Base-by-base conservation (phyloP, 1,140 invertebrate genomes). In the Bombus polaris region DNA sequence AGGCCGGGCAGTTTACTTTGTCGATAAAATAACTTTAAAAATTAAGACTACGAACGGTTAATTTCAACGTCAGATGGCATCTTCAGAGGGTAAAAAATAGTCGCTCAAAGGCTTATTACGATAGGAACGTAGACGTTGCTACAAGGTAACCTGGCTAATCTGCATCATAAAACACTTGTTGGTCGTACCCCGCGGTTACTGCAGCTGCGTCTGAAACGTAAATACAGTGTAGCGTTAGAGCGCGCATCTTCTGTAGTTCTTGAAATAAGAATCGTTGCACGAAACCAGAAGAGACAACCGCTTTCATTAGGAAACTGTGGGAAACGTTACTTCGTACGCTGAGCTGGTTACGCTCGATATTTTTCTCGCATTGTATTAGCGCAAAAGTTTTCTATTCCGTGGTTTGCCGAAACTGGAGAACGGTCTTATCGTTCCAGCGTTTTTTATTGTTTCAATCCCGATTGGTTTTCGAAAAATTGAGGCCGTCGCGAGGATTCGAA, bases 21-120 rank as follows among this genome's bases (percentile, higher is more conserved):
- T 72, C 83, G 85, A 88, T 91, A 86, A 86, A 91, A 91, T 91
- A 91, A 91, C 74, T 88, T 89, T 86, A 77, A 77, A 77, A 62
- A 65, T 62, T 59, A 77, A 65, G 57, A 57, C 13, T 62, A 42
- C 35, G 59, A 3, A 53, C 32, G 35, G 65, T 78, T 83, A 83
- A 83, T 83, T 83, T 44, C 65, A 32, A 39, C 44, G 47, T 66
- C 42, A 53, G 62, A 22, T 28, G 37, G 44, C 65, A 25, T 35
- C 42, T 53, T 71, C 12, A 37, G 22, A 10, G 25, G 8, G 47
- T 13, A 39, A 70, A 85, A 75, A 68, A 72, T 82, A 65, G 59
- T 47, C 83, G 57, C 47, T 68, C 62, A 35, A 65, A 57, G 66
- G n/a, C n/a, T 73, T 70, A 75, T 65, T 32, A 22, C 62, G 68